These are phyloP conservation scores for Adrianichthys oophorus DNA, from an alignment of 2,797 vertebrate species.

Conservation along the genomic window DNA sequence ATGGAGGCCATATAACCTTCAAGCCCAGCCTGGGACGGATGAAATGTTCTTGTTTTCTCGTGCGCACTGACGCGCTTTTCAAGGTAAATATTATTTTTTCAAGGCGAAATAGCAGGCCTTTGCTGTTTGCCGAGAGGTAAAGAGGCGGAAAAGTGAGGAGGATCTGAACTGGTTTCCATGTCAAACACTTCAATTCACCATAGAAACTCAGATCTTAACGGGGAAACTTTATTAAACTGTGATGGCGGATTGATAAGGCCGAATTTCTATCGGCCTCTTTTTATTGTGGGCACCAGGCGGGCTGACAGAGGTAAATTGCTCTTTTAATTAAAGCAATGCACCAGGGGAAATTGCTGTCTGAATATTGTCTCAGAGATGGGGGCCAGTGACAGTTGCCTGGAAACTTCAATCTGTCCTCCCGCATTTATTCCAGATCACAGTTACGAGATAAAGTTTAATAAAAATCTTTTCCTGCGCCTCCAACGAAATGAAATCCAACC, in stretches of 20 bases:
- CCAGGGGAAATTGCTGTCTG: conserved; percentile 96
- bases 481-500: conserved; percentile 81
- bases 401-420: conserved; percentile 86
- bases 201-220: conserved; percentile 89
- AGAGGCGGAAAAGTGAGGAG: conserved; percentile 89
- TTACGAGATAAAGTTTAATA: conserved; percentile 90
- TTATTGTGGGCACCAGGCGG: conserved; percentile 84
- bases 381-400: conserved; percentile 88
- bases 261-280: conserved; percentile 81
- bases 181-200: conserved; percentile 86
- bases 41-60: conserved; percentile 78
- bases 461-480: conserved; percentile 80
- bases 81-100: conserved; percentile 80
- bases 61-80: conserved; percentile 65
- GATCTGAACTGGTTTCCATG: conserved; percentile 86
- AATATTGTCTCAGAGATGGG: conserved; percentile 88
- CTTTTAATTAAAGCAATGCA: conserved; percentile 97
- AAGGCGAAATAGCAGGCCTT: conserved; percentile 66
- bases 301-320: conserved; percentile 90
- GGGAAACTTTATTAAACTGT: conserved; percentile 95
- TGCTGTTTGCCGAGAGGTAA: conserved; percentile 91
- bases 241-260: conserved; percentile 92
- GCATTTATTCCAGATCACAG: conserved; percentile 87
- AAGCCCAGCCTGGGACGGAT: conserved; percentile 49
- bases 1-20: conserved; percentile 65